Evolutionary conservation across 2,888 invertebrate genomes (phyloP), one percentile per base, ranked within the genome.

Genomic region (Drosophila buzzatii): DNA sequence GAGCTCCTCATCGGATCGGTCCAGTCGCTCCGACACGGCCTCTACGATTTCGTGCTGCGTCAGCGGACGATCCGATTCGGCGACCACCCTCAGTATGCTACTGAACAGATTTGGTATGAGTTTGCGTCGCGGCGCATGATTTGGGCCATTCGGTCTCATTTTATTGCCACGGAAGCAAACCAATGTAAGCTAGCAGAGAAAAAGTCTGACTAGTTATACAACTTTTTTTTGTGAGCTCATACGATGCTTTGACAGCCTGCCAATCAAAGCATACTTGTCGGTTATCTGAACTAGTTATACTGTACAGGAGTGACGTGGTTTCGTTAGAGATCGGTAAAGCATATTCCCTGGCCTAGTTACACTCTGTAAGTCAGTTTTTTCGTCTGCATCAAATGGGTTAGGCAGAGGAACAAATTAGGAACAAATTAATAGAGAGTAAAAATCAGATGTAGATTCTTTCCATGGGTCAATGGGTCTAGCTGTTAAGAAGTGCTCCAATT

Each of bases 41-140:
- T 68, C 84, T 7, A 79, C 68, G 27, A 85, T 85, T 49, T 85
- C 89, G 27, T 72, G 81, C n/a, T 89, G 84, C 0, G 85, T 81
- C 42, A 85, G 35, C 1, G 85, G 85, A 9, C 60, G 76, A 7
- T 86, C 74, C 33, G 86, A 66, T 3, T 79, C 73, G 61, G 89
- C 76, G 10, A 85, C 49, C 37, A 89, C 85, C 27, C 67, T 68
- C 41, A 85, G 65, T 27, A 85, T 81, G 52, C 47, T 79, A 42
- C 59, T 79, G 3, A 85, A 70, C 0, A 85, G 67, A 47, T 85
- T 76, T 9, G 86, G 89, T 7, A 85, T 89, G 2, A 85, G 76
- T 18, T 76, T 76, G n/a, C 84, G 89, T 1, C 81, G 59, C 0
- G 86, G 81, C n/a, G 89, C 83, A 27, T 81, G 81, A 33, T 88